Evolutionary conservation across 2,113 vertebrate species (phyloP).

Genomic region (Clinocottus analis): DNA sequence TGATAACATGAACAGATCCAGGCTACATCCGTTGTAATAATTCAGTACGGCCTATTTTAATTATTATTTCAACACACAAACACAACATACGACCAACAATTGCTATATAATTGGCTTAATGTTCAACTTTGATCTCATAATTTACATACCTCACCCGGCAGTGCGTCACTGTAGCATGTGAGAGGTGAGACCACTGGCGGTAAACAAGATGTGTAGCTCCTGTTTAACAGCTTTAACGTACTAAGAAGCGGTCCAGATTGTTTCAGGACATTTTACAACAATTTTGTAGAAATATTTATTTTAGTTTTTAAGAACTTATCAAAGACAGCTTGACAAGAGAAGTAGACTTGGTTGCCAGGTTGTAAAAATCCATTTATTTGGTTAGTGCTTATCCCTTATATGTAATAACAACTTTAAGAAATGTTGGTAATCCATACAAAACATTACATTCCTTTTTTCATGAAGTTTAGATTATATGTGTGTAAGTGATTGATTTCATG

Average conservation of each 20-base stretch:
- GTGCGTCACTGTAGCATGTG: background rate
- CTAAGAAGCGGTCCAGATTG: background rate
- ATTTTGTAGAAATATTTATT: too few species aligned
- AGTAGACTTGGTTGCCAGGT: background rate
- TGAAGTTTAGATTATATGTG: background rate
- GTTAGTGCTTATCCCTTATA: background rate
- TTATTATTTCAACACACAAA: background rate
- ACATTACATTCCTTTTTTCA: background rate
- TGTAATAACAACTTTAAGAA: background rate
- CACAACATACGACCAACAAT: too few species aligned
- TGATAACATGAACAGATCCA: conserved; percentile 10
- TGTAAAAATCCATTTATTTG: background rate
- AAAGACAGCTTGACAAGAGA: background rate
- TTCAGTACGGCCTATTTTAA: background rate
- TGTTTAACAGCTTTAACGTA: too few species aligned
- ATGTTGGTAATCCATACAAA: background rate
- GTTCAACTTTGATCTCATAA: background rate
- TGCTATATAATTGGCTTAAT: background rate
- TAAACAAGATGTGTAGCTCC: background rate
- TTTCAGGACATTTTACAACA: background rate
- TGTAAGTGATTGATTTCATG: background rate
- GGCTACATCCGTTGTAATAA: background rate
- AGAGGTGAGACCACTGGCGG: background rate
- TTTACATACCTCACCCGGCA: background rate
- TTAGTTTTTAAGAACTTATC: background rate